Base-by-base conservation (phyloP, 1,140 invertebrate species). In the Drosophila lini region DNA sequence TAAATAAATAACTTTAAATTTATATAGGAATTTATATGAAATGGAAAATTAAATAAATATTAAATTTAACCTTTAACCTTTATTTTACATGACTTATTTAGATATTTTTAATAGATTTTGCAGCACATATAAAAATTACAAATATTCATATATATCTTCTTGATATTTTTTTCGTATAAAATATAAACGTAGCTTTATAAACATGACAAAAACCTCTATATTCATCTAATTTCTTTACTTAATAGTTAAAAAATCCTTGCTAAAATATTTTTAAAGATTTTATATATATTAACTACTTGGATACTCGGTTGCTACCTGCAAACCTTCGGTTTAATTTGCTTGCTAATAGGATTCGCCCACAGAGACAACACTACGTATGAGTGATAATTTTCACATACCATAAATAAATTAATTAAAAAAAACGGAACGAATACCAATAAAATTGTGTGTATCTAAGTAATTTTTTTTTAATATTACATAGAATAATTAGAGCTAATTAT, bases 301-400 rank as follows among this genome's bases (percentile, higher is more conserved):
- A 32, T 7, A 9, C 42, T 13, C 5, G 16, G 45, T 48, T 48
- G 28, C 47, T 32, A 50, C 15, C 15, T 16, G 48, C 25, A n/a
- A 6, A 32, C n/a, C 9, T 32, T 32, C 5, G 16, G n/a, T 32
- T 32, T 19, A 19, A 11, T 7, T 50, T 11, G 5, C 48, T 32
- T 32, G 28, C 31, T 50, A 53, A 53, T 53, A 36, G 9, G 16
- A 36, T 53, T 15, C 2, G 11, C 7, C 7, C 11, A 22, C 32
- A 53, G 22, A 53, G 32, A 0, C 50, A 22, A 53, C 50, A 22
- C 13, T 22, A 4, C 50, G 50, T 53, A 53, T 53, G 50, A 36
- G 50, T 53, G 50, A 53, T 53, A 53, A 15, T 53, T 34, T 36
- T 1, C 9, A 53, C 8, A 10, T 31, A 6, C 9, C 0, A 11